Percentiles rank a stretch among this genome's conserved stretches.
Conservation (phyloP, 2,113 vertebrate genomes). For the Thryonomys swinderianus region DNA sequence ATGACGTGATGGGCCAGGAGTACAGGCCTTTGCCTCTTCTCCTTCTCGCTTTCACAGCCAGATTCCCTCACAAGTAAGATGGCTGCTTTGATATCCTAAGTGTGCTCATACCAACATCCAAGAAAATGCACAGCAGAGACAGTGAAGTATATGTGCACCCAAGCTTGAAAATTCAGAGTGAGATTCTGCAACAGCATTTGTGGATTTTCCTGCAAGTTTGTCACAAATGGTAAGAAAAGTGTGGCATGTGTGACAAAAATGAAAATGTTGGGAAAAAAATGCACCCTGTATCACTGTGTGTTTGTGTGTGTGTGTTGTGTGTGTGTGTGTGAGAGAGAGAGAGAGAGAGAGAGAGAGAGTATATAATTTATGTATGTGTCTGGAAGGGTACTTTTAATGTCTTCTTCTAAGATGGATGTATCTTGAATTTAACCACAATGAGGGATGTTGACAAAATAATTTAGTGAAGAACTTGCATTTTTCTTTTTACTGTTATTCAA, state of each 20-base stretch:
- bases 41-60: too few relatives aligned
- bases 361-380: background rate
- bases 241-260: background rate
- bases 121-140: background rate
- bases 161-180: background rate
- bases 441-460: background rate
- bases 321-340: background rate
- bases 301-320: background rate
- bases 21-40: background rate
- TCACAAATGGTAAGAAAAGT: background rate
- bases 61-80: background rate
- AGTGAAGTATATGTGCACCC: background rate
- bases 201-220: background rate
- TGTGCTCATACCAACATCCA: too few relatives aligned
- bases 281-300: too few relatives aligned
- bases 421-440: background rate
- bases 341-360: too few relatives aligned
- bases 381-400: background rate
- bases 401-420: background rate
- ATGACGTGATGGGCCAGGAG: background rate
- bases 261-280: background rate
- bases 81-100: background rate
- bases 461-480: background rate
- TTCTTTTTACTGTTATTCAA: background rate
- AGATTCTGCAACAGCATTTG: background rate